Conservation (phyloP, 2,113 vertebrate genomes). For the Cavia porcellus region DNA sequence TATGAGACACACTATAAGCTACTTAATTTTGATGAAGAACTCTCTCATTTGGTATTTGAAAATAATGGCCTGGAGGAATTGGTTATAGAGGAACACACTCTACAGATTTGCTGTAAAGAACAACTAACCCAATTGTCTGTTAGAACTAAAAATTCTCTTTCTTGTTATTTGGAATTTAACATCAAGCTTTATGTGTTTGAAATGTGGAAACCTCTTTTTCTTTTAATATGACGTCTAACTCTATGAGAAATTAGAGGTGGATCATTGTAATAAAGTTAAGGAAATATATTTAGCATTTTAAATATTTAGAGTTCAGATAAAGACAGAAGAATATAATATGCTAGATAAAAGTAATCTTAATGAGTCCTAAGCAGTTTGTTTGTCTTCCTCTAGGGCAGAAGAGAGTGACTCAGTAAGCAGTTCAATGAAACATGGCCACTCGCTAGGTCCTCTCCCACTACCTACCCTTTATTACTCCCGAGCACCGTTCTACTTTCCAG, state of each 20-base stretch:
- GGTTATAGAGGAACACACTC: not conserved
- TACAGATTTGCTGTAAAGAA: not conserved
- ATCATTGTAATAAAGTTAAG: not conserved
- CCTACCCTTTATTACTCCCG: constrained; percentile 72
- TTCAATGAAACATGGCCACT: constrained; percentile 57
- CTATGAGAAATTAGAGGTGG: not conserved
- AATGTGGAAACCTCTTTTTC: not conserved
- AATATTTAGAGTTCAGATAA: constrained; percentile 24
- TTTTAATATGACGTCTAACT: not conserved
- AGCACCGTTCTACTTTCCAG: constrained; percentile 70
- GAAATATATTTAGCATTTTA: not conserved
- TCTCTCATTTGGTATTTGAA: not conserved
- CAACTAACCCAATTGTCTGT: not conserved
- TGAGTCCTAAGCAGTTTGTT: not conserved
- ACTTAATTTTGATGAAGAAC: not conserved
- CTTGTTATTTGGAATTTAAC: constrained; percentile 37
- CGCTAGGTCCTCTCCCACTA: constrained; percentile 42
- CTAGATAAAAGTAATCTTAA: constrained; percentile 55
- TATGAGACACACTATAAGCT: not conserved
- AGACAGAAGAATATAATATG: constrained; percentile 22
- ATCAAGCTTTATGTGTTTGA: not conserved
- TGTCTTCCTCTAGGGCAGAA: constrained; percentile 72
- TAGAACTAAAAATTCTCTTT: not conserved
- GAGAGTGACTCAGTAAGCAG: constrained; percentile 70
- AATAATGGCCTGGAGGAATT: not conserved